Conservation (phyloP, 2,888 invertebrate species). For the Pteria penguin region DNA sequence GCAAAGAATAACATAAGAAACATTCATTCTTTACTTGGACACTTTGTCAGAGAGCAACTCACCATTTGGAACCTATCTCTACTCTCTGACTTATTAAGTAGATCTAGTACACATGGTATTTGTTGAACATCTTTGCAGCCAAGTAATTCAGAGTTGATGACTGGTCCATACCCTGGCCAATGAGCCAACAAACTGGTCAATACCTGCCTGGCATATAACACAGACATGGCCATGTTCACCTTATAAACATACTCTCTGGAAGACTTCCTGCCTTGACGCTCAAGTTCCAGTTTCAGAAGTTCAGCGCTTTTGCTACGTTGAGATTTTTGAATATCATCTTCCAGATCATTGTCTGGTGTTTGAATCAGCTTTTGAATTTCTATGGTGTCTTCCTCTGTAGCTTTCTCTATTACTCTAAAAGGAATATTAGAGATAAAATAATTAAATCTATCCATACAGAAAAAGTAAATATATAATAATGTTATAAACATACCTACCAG, state of each 20-base stretch:
- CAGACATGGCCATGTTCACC: slow-evolving; percentile 75
- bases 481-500: too few relatives aligned
- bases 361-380: slow-evolving; percentile 71
- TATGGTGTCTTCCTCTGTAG: slow-evolving; percentile 69
- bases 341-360: slow-evolving; percentile 67
- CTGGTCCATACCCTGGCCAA: slow-evolving; percentile 74
- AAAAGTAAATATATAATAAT: too few relatives aligned
- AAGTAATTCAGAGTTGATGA: slow-evolving; percentile 73
- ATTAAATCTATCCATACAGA: too few relatives aligned
- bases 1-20: too few relatives aligned
- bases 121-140: slow-evolving; percentile 75
- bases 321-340: slow-evolving; percentile 71
- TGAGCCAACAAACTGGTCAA: slow-evolving; percentile 75
- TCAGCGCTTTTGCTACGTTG: slow-evolving; percentile 71
- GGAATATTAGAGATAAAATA: too few relatives aligned
- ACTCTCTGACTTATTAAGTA: slow-evolving; percentile 74
- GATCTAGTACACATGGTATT: slow-evolving; percentile 77
- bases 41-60: slow-evolving; percentile 20
- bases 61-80: slow-evolving; percentile 74
- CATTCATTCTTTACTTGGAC: too few relatives aligned
- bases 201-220: slow-evolving; percentile 76
- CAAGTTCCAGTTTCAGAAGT: slow-evolving; percentile 75
- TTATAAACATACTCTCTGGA: slow-evolving; percentile 70
- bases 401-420: slow-evolving; percentile 59
- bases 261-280: slow-evolving; percentile 71